A percentile compares a stretch with the other conserved stretches of the same genome.
Evolutionary conservation across 1,140 invertebrate species (phyloP).

Genomic region (Galendromus occidentalis): DNA sequence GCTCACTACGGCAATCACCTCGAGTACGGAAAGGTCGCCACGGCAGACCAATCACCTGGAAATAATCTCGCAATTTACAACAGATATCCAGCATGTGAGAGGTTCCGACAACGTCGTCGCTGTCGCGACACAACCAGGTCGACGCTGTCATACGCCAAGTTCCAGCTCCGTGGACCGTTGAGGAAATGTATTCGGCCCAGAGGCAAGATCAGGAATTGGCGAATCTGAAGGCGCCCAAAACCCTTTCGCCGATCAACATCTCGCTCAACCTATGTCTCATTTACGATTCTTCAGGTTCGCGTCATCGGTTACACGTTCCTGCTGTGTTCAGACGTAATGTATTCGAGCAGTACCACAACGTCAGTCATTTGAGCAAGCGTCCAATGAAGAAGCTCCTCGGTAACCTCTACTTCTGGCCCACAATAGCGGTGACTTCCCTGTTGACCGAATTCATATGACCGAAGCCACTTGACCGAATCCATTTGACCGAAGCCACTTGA

Average conservation of each 20-base stretch:
- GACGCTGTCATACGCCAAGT: not conserved
- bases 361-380: constrained; percentile 13
- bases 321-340: not conserved
- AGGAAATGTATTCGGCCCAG: not conserved
- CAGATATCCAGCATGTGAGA: constrained; percentile 24
- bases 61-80: constrained; percentile 27
- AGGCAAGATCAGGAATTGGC: not conserved
- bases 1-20: constrained; percentile 15
- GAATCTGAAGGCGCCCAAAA: not conserved
- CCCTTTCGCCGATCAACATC: not conserved
- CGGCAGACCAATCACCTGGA: constrained; percentile 21
- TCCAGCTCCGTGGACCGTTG: not conserved
- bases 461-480: no score
- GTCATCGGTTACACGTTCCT: not conserved
- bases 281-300: constrained; percentile 13
- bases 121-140: not conserved
- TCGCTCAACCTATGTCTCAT: not conserved
- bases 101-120: constrained; percentile 23
- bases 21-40: no score
- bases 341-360: constrained; percentile 13
- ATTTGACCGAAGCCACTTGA: no score
- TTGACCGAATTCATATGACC: no score
- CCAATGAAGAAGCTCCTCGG: constrained; percentile 8
- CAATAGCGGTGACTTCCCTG: no score
- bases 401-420: constrained; percentile 14